These are phyloP conservation scores for Yponomeuta plumbellus DNA, from an alignment of 2,888 invertebrate genomes.

Conservation along the genomic window DNA sequence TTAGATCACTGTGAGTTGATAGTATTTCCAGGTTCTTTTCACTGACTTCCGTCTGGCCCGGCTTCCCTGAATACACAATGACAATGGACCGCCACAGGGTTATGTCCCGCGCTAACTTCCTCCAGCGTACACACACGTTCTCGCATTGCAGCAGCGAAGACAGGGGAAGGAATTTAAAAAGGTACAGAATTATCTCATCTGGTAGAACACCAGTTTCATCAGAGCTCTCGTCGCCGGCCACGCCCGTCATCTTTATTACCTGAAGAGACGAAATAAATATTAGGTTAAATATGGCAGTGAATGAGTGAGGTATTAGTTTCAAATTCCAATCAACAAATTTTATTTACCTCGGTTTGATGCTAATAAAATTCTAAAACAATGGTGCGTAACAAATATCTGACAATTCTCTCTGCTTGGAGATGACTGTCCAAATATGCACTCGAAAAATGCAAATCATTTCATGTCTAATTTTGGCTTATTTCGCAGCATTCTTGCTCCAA, in stretches of 20 bases:
- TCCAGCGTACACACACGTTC: conserved; percentile 57
- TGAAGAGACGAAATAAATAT: not conserved
- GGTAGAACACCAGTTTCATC: conserved; percentile 46
- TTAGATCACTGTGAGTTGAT: conserved; percentile 43
- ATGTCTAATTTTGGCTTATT: conserved; percentile 38
- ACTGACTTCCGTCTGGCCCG: conserved; percentile 50
- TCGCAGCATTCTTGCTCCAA: conserved; percentile 24
- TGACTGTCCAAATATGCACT: not conserved
- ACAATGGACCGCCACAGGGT: conserved; percentile 50
- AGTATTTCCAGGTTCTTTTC: conserved; percentile 48
- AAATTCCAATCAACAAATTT: not conserved
- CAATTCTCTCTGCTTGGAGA: not conserved
- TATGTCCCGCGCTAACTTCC: conserved; percentile 44
- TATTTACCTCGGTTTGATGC: not conserved
- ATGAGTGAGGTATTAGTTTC: not conserved
- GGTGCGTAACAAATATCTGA: not conserved
- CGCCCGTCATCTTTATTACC: conserved; percentile 28
- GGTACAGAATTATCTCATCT: conserved; percentile 54
- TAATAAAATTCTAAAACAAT: not conserved
- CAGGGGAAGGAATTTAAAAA: conserved; percentile 55
- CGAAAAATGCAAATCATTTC: conserved; percentile 41
- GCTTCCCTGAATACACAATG: conserved; percentile 56
- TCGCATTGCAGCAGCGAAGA: conserved; percentile 52
- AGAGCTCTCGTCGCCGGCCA: conserved; percentile 24
- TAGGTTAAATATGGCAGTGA: not conserved